Conservation (phyloP, 2,888 invertebrate species). For the Papilio demoleus region DNA sequence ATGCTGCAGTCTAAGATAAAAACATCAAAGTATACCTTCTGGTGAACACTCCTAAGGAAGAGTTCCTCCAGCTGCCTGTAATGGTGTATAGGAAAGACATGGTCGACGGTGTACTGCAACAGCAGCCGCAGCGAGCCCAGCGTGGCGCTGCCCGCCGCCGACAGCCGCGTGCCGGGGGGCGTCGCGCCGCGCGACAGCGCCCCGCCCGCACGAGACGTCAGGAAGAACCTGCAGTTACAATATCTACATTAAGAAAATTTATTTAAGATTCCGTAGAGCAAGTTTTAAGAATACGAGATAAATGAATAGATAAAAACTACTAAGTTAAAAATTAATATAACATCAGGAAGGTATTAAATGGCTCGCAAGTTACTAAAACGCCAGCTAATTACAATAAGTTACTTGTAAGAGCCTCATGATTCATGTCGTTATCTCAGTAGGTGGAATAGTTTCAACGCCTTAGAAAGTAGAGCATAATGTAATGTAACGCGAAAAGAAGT, state of each 20-base stretch:
- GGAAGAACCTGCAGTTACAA: conserved; percentile 84
- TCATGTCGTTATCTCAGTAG: not conserved
- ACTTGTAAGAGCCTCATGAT: not conserved
- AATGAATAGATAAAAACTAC: not conserved
- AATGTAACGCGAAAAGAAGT: not conserved
- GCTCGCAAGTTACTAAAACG: not conserved
- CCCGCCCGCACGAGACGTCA: conserved; percentile 83
- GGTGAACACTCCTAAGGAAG: conserved; percentile 88
- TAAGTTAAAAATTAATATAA: too few species aligned
- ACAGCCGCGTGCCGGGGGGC: conserved; percentile 88
- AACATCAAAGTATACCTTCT: conserved; percentile 80
- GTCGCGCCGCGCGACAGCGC: conserved; percentile 88
- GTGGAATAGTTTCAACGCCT: not conserved
- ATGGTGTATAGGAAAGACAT: conserved; percentile 92
- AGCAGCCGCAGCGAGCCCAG: conserved; percentile 93
- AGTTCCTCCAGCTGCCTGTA: conserved; percentile 91
- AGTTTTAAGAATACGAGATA: too few species aligned
- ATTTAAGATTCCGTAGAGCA: not conserved
- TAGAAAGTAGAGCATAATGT: not conserved
- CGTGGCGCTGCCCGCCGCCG: conserved; percentile 79
- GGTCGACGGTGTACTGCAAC: conserved; percentile 94
- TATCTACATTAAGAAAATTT: not conserved
- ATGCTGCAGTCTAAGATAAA: too few species aligned
- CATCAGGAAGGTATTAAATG: too few species aligned
- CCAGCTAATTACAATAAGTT: not conserved